Percentiles rank a stretch among this genome's conserved stretches.
Evolutionary conservation across 2,797 vertebrate genomes (phyloP).

Genomic region (Botia almorhae): DNA sequence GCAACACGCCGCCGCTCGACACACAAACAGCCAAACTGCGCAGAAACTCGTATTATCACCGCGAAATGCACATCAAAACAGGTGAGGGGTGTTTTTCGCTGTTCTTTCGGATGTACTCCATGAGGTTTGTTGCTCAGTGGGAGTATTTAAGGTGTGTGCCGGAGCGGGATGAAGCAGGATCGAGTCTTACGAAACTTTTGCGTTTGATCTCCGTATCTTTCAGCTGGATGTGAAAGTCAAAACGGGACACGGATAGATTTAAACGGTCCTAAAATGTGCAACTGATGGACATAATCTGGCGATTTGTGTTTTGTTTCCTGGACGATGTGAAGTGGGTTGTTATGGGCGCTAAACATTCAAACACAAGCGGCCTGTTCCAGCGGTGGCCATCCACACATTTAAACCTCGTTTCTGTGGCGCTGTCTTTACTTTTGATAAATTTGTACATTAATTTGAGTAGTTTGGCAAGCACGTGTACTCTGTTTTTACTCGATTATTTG

Average conservation of each 20-base stretch:
- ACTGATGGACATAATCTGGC: too few species aligned
- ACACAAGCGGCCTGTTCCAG: conserved; percentile 61
- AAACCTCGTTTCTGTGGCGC: conserved; percentile 7
- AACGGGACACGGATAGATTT: not conserved
- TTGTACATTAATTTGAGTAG: too few species aligned
- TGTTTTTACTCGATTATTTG: too few species aligned
- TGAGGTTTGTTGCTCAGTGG: not conserved
- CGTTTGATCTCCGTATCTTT: not conserved
- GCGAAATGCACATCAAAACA: too few species aligned
- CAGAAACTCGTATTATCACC: too few species aligned
- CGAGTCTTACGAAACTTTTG: conserved; percentile 26
- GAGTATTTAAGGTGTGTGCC: conserved; percentile 8
- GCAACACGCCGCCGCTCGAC: conserved; percentile 54
- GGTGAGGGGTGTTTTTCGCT: too few species aligned
- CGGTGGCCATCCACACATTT: conserved; percentile 71
- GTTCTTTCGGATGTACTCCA: too few species aligned
- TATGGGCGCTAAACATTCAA: conserved; percentile 36
- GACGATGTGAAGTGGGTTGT: not conserved
- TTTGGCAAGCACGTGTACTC: too few species aligned
- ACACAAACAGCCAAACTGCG: too few species aligned
- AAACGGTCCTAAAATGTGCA: not conserved
- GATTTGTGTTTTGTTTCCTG: too few species aligned
- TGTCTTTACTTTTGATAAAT: too few species aligned
- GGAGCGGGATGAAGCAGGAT: not conserved
- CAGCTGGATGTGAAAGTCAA: not conserved